Percentiles rank a stretch among this genome's conserved stretches.
These are phyloP conservation scores for Coreoperca whiteheadi DNA, from an alignment of 2,113 vertebrate genomes.

Conservation along the genomic window DNA sequence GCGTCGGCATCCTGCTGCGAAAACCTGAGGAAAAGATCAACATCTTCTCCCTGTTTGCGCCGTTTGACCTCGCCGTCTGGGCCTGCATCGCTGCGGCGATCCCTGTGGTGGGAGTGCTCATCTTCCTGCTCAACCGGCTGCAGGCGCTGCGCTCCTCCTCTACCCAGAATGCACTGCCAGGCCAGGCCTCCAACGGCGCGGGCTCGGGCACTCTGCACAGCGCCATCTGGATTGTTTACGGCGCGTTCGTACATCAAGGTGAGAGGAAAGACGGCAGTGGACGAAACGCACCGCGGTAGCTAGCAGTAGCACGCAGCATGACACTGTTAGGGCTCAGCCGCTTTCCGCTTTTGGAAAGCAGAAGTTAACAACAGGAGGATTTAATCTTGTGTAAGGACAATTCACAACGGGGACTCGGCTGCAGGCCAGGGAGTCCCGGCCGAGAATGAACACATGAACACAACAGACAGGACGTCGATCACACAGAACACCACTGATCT, in stretches of 20 bases:
- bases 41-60: conserved; percentile 97
- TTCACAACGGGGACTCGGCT: no score
- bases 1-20: conserved; percentile 93
- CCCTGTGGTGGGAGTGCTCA: conserved; percentile 93
- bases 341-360: no score
- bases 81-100: conserved; percentile 96
- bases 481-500: no score
- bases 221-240: conserved; percentile 98
- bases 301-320: no score
- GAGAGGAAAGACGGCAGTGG: conserved; percentile 4
- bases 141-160: conserved; percentile 86
- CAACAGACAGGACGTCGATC: no score
- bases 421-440: no score
- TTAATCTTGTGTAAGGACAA: no score
- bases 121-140: conserved; percentile 95
- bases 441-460: no score
- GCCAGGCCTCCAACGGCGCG: conserved; percentile 72
- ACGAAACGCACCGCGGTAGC: no score
- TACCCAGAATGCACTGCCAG: conserved; percentile 80
- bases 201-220: conserved; percentile 91
- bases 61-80: conserved; percentile 97
- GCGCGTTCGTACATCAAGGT: conserved; percentile 98
- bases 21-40: conserved; percentile 97
- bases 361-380: no score
- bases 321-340: no score